These are phyloP conservation scores for Pseudanteris insignis DNA, from an alignment of 2,888 invertebrate species.

Conservation along the genomic window DNA sequence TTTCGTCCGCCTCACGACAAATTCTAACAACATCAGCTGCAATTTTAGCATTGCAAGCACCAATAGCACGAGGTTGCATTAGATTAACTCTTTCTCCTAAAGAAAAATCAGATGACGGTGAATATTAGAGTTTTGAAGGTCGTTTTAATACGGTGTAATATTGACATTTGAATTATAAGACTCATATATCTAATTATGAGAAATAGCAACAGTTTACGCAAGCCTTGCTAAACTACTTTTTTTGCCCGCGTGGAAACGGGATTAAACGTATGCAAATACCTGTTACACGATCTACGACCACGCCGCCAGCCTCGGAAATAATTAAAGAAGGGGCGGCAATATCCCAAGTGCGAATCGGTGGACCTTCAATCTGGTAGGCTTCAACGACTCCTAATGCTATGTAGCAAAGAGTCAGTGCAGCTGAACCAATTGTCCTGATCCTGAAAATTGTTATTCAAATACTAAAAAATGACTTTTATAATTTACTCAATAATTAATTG, in stretches of 20 bases:
- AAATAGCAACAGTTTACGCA: slow-evolving; percentile 7
- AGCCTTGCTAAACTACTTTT: background rate
- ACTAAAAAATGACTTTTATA: no score
- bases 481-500: no score
- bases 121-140: background rate
- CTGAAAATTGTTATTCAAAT: slow-evolving; percentile 51
- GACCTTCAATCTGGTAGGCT: slow-evolving; percentile 75
- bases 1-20: slow-evolving; percentile 68
- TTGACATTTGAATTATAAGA: slow-evolving; percentile 1
- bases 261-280: slow-evolving; percentile 45
- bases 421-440: slow-evolving; percentile 77
- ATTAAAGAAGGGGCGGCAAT: slow-evolving; percentile 80
- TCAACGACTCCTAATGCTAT: slow-evolving; percentile 78
- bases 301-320: slow-evolving; percentile 81
- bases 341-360: slow-evolving; percentile 82
- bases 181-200: slow-evolving; percentile 5
- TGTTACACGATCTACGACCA: slow-evolving; percentile 70
- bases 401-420: slow-evolving; percentile 78
- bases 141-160: no score
- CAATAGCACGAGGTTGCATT: slow-evolving; percentile 72
- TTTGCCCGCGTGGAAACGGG: background rate
- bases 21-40: slow-evolving; percentile 67
- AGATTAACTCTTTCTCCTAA: slow-evolving; percentile 69
- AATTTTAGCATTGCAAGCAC: slow-evolving; percentile 69
- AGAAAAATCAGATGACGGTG: background rate